phyloP scores from a whole-genome alignment of 35 echinoderm and acorn worm species.

The Ptychodera flava region DNA sequence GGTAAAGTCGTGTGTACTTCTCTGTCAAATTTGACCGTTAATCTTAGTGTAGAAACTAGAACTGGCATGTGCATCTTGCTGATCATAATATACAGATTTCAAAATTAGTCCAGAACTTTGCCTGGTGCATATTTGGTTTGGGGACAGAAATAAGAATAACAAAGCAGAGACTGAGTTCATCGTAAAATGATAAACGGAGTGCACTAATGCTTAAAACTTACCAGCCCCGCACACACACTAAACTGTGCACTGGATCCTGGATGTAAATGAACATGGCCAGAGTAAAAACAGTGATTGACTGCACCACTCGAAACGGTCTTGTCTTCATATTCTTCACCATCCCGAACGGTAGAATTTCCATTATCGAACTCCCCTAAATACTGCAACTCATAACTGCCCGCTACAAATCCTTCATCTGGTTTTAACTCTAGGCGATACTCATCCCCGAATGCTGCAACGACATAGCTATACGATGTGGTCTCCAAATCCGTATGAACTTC shows the following conservation, averaged over 20 bases:
- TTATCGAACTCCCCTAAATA: background rate
- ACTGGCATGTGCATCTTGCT: too few relatives aligned
- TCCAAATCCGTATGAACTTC: background rate
- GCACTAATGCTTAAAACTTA: too few relatives aligned
- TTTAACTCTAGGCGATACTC: background rate
- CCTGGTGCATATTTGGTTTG: too few relatives aligned
- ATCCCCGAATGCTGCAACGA: background rate
- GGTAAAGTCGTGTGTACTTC: too few relatives aligned
- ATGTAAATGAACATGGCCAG: background rate
- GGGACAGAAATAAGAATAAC: too few relatives aligned
- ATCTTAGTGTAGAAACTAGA: too few relatives aligned
- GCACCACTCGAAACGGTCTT: background rate
- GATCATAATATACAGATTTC: too few relatives aligned
- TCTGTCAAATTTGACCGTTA: too few relatives aligned
- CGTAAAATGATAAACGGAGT: too few relatives aligned
- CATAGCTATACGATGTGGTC: background rate
- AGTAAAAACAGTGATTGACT: background rate
- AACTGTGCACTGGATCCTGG: background rate
- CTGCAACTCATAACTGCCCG: background rate
- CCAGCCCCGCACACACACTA: background rate
- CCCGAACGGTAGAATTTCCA: background rate
- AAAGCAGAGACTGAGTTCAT: too few relatives aligned
- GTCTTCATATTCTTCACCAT: background rate
- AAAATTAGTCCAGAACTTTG: too few relatives aligned
- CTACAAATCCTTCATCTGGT: background rate